Base-by-base conservation (phyloP, 2,888 invertebrate species). In the Phytoseiulus persimilis region DNA sequence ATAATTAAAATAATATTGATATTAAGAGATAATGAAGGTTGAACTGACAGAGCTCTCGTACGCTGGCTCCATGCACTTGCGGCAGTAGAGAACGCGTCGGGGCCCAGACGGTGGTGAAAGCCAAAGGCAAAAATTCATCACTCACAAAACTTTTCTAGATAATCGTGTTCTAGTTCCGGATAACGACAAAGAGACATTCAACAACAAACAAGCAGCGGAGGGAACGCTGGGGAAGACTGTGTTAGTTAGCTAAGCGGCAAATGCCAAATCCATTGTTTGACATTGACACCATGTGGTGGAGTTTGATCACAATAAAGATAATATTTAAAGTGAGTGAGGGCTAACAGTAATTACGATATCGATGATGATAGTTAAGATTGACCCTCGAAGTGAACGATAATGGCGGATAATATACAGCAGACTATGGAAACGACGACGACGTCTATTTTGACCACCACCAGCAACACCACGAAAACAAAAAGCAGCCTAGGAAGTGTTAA, bases 61-160 rank as follows among this genome's bases (percentile, higher is more conserved):
- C 65, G 65, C 65, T 65, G 18, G 28, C 65, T 65, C 65, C 1
- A 28, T 65, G 65, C 39, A 39, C 39, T 39, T 11, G 5, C 14
- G 28, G 65, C 65, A 65, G 65, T 2, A 14, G 65, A 28, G 65
- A 6, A 65, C 23, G 65, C 65, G 9, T 39, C 28, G 65, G 18
- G 65, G 65, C 23, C 23, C 65, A 65, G 65, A 18, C 65, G 18
- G 65, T 65, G 65, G 18, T 65, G 65, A 28, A 65, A 65, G 65
- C 65, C 65, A 65, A 65, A 65, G 65, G 65, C 65, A 65, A 65
- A 65, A 65, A 65, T 65, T 65, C 65, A 65, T 65, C 65, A 65
- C 65, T 65, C 65, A 65, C 65, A 65, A 65, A 65, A 65, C 65
- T 18, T 65, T 65, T 65, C 18, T 65, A 65, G 65, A 65, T 65